Evolutionary conservation across 2,113 vertebrate genomes (phyloP), one percentile per base, ranked within the genome.

Genomic region (Probosciger aterrimus): DNA sequence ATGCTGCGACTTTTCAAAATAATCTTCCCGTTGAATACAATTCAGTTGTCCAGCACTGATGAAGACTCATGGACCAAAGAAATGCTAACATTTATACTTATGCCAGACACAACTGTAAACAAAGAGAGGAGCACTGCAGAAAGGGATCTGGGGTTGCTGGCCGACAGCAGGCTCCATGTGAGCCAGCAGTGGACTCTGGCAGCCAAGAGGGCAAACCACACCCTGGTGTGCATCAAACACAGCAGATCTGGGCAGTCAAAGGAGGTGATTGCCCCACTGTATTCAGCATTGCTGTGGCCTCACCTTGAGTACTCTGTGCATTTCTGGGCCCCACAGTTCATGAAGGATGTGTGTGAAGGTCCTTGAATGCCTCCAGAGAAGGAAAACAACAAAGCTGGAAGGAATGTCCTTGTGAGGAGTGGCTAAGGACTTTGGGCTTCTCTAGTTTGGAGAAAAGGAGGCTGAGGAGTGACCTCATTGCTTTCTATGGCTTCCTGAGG

Each of bases 381-480:
- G 31, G 60, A 62, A 37, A 17, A 9, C 8, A 55, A 69, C 22
- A 43, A 68, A 55, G 8, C 14, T 75, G 53, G 62, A 81, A 75
- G 15, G 30, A 62, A 49, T 24, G 25, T 37, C 60, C 35, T 63
- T 69, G 2, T 3, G 15, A 35, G 25, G 46, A 75, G 53, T 1
- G 3, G n/a, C 37, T 53, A 6, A 47, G 7, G 33, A 41, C 12
- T 70, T 8, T 22, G 24, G 9, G 13, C 7, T 87, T 44, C 20
- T 60, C 39, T 35, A 17, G 15, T 17, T 24, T 33, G 31, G 24
- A 76, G 33, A 60, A 6, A 63, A 83, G 35, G 5, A 33, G 11
- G 10, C 18, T 62, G 12, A 67, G 4, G 8, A 3, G 10, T 0
- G 0, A 46, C 25, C 35, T 55, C 4, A 0, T 49, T 11, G 10